These are phyloP conservation scores for Pseudomyrmex cubaensis DNA, from an alignment of 1,140 invertebrate species.

Conservation along the genomic window DNA sequence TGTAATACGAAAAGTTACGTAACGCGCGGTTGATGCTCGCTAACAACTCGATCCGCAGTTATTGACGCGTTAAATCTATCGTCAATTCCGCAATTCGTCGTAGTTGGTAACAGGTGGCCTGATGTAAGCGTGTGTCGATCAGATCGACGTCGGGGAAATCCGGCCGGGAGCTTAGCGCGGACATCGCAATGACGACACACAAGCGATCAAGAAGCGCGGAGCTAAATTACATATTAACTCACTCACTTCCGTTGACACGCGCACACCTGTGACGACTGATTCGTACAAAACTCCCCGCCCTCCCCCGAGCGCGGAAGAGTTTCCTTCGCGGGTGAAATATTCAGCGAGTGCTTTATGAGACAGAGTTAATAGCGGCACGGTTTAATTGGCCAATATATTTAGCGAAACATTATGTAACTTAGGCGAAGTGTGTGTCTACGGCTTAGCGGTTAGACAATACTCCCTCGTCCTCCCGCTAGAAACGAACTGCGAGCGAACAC, in stretches of 20 bases:
- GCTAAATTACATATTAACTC: not conserved
- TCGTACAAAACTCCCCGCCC: conserved; percentile 10
- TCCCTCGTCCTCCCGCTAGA: not conserved
- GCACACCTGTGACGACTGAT: too few relatives aligned
- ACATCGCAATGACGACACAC: conserved; percentile 6
- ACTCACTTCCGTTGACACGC: not conserved
- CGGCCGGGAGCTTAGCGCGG: not conserved
- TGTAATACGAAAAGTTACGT: not conserved
- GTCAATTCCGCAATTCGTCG: conserved; percentile 14
- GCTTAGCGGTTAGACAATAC: conserved; percentile 39
- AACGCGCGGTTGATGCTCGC: not conserved
- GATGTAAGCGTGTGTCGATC: conserved; percentile 24
- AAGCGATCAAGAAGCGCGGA: not conserved
- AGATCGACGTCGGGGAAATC: conserved; percentile 23
- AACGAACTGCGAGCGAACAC: conserved; percentile 27
- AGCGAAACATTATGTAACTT: conserved; percentile 48
- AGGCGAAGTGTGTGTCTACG: conserved; percentile 25
- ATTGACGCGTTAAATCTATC: not conserved
- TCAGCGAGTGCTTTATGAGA: conserved; percentile 1
- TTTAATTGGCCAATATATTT: conserved; percentile 57
- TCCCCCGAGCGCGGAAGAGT: not conserved
- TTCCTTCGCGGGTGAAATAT: not conserved
- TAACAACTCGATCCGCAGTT: not conserved
- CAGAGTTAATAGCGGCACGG: conserved; percentile 16
- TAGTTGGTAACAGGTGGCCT: conserved; percentile 45